These are phyloP conservation scores for Synanthedon vespiformis DNA, from an alignment of 2,888 invertebrate species.

Conservation along the genomic window DNA sequence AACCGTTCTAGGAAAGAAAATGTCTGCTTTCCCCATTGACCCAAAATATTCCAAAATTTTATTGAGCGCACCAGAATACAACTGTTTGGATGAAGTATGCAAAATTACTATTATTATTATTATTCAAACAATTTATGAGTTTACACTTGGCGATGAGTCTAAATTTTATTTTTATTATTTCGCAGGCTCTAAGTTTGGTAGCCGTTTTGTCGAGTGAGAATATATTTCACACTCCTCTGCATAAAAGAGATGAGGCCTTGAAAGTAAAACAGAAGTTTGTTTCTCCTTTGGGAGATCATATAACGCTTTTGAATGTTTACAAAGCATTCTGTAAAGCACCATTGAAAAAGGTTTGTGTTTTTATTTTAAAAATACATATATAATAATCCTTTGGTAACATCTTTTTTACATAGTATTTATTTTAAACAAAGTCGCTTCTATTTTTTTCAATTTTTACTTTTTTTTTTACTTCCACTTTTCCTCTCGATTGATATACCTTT, in stretches of 20 bases:
- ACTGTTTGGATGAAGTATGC: slow-evolving; percentile 79
- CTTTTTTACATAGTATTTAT: not conserved
- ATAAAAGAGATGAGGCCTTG: slow-evolving; percentile 81
- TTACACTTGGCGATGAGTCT: not conserved
- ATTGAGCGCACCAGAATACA: slow-evolving; percentile 79
- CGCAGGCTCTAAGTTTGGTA: slow-evolving; percentile 82
- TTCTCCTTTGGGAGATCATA: slow-evolving; percentile 90
- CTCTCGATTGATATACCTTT: too few relatives aligned
- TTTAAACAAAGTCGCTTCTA: not conserved
- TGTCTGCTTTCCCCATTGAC: slow-evolving; percentile 93
- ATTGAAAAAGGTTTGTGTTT: slow-evolving; percentile 70
- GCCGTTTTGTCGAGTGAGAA: slow-evolving; percentile 91
- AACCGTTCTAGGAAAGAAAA: slow-evolving; percentile 83
- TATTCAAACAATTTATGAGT: not conserved
- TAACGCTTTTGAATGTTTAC: slow-evolving; percentile 91
- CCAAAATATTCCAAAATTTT: slow-evolving; percentile 88
- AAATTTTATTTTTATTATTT: not conserved
- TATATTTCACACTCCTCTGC: slow-evolving; percentile 79
- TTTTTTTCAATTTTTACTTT: not conserved
- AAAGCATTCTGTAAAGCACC: slow-evolving; percentile 80
- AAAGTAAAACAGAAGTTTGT: slow-evolving; percentile 83
- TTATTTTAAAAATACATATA: not conserved
- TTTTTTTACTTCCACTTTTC: too few relatives aligned
- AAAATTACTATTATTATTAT: not conserved
- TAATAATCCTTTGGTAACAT: not conserved